These are phyloP conservation scores for Epinephelus cyanopodus DNA, from an alignment of 2,113 vertebrate species.

Conservation along the genomic window DNA sequence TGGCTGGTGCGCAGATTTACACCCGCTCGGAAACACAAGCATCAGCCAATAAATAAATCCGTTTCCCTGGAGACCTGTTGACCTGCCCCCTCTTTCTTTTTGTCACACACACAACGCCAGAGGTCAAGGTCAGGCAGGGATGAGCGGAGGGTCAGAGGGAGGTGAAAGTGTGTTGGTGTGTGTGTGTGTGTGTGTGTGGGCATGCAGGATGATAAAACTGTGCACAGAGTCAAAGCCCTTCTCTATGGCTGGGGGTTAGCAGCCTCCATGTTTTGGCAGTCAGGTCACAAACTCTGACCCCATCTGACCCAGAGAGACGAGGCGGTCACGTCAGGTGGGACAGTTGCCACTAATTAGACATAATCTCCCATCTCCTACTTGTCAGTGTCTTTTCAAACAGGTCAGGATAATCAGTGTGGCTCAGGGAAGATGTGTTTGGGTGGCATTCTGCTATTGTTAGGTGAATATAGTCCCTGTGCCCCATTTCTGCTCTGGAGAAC, in stretches of 20 bases:
- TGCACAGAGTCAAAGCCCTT: constrained; percentile 31
- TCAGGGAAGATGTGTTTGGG: constrained; percentile 46
- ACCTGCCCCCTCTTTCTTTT: constrained; percentile 45
- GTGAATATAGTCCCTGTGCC: constrained; percentile 46
- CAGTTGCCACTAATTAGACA: constrained; percentile 75
- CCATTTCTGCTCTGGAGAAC: constrained; percentile 20
- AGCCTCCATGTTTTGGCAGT: constrained; percentile 62
- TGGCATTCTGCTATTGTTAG: constrained; percentile 69
- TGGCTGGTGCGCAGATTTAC: constrained; percentile 52
- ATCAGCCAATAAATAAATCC: constrained; percentile 68
- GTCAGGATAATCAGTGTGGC: constrained; percentile 56
- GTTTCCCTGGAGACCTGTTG: constrained; percentile 49
- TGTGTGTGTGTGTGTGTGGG: constrained; percentile 10
- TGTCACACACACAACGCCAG: constrained; percentile 45
- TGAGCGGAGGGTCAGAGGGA: constrained; percentile 67
- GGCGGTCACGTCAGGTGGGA: constrained; percentile 61
- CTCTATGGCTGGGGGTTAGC: constrained; percentile 21
- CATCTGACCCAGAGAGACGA: constrained; percentile 48
- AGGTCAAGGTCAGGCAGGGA: constrained; percentile 76
- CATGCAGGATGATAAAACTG: constrained; percentile 39
- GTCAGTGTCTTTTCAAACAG: constrained; percentile 66
- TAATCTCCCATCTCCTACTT: constrained; percentile 77
- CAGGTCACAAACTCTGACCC: constrained; percentile 72
- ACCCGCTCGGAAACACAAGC: constrained; percentile 65
- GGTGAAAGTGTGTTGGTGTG: constrained; percentile 38